phyloP scores from a whole-genome alignment of 2,888 invertebrate species.

The Lithophane socia region DNA sequence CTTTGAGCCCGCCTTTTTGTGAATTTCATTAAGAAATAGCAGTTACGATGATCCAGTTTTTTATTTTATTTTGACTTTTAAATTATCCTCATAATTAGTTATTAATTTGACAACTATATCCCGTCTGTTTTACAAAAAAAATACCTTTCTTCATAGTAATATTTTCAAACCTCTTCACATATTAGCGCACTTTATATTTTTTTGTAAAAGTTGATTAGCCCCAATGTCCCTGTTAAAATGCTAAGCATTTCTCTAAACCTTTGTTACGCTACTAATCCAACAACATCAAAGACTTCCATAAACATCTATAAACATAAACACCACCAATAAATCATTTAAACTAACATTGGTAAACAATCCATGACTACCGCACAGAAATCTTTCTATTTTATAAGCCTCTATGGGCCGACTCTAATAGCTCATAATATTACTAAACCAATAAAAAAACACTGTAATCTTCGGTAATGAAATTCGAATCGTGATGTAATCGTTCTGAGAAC shows the following conservation, averaged over 20 bases:
- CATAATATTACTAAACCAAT: conserved; percentile 65
- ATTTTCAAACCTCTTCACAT: not conserved
- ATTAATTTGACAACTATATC: conserved; percentile 10
- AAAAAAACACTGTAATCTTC: conserved; percentile 64
- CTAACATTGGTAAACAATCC: conserved; percentile 48
- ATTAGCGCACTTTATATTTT: not conserved
- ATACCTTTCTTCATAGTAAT: not conserved
- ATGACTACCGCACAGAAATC: conserved; percentile 60
- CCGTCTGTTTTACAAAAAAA: not conserved
- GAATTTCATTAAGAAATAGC: conserved; percentile 38
- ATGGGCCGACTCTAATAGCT: conserved; percentile 60
- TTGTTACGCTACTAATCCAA: not conserved
- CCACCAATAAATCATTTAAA: conserved; percentile 62
- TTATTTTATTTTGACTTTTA: conserved; percentile 2
- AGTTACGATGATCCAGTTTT: conserved; percentile 16
- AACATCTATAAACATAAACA: conserved; percentile 28
- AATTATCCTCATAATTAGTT: not conserved
- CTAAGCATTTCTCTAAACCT: not conserved
- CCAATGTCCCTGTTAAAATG: no score
- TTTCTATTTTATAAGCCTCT: conserved; percentile 63
- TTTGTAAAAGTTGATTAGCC: not conserved
- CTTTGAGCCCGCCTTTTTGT: conserved; percentile 20
- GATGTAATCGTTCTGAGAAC: conserved; percentile 57
- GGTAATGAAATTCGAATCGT: conserved; percentile 70
- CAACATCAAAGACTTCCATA: not conserved